Evolutionary conservation across 2,797 vertebrate genomes (phyloP), one percentile per base, ranked within the genome.

Genomic region (Propithecus perrieri): DNA sequence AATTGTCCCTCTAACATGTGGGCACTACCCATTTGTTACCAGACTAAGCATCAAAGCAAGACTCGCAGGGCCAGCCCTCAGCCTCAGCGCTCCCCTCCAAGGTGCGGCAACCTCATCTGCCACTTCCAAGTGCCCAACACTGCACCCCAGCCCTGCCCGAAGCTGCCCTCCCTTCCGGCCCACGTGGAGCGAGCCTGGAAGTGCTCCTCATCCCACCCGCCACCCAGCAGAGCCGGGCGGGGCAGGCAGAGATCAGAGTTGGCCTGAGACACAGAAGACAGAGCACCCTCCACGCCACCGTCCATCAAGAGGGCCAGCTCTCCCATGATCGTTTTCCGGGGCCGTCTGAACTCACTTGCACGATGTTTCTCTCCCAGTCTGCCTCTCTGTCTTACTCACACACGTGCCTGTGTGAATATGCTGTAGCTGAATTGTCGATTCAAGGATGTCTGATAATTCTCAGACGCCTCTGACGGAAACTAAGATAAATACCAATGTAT

Each of bases 21-120:
- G 22, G 30, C 43, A 1, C 26, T 28, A 22, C 2, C 7, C 4
- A 15, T 38, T 22, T 8, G n/a, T 65, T 5, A 4, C 20, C 10
- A 12, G 67, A 53, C 28, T 38, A 55, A 3, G n/a, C 75, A 69
- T 20, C 18, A 18, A 26, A 1, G 10, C 33, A 38, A 55, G 13
- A 57, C 38, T 4, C 59, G 4, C 5, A 15, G 81, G n/a, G 69
- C 48, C 74, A 57, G 55, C 43, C 41, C 2, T 1, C 46, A 92
- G 59, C n/a, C 38, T 18, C 50, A 28, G 20, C 4, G 26, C 4
- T 59, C 63, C 63, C n/a, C 17, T 67, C 63, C 63, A 35, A 67
- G 24, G 33, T 15, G 33, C n/a, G 6, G 26, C 12, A 3, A 67
- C 63, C 43, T n/a, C 10, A 18, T 11, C 20, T 55, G n/a, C 48